Conservation (phyloP, 2,797 vertebrate species). For the Valencia hispanica region DNA sequence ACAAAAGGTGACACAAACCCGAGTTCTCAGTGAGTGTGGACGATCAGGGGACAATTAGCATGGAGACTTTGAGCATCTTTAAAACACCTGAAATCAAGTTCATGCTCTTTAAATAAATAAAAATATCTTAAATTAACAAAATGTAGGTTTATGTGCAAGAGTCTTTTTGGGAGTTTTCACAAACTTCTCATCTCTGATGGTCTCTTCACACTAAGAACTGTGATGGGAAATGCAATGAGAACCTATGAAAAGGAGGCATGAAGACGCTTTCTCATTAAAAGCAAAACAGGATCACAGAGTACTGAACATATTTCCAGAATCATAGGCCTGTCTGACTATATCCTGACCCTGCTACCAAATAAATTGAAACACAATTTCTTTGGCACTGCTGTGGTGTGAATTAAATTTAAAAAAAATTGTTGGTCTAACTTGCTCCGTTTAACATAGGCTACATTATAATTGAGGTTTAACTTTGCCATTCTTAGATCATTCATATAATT, state of each 20-base stretch:
- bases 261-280: slow-evolving; percentile 19
- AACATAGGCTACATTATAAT: background rate
- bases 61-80: slow-evolving; percentile 81
- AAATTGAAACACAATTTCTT: background rate
- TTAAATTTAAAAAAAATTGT: background rate
- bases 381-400: background rate
- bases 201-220: slow-evolving; percentile 83
- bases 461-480: background rate
- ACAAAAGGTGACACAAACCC: slow-evolving; percentile 81
- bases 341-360: background rate
- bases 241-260: slow-evolving; percentile 85
- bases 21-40: slow-evolving; percentile 69
- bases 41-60: slow-evolving; percentile 66
- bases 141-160: too few species aligned
- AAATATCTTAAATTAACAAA: background rate
- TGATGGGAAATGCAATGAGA: slow-evolving; percentile 88
- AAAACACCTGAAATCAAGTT: slow-evolving; percentile 81
- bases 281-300: slow-evolving; percentile 75
- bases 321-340: slow-evolving; percentile 2
- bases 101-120: too few species aligned
- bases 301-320: slow-evolving; percentile 70
- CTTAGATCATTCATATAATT: background rate
- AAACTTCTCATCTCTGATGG: background rate
- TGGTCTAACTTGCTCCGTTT: background rate
- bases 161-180: too few species aligned